Evolutionary conservation across 2,888 invertebrate genomes (phyloP).

Genomic region (Rotaria sp.): DNA sequence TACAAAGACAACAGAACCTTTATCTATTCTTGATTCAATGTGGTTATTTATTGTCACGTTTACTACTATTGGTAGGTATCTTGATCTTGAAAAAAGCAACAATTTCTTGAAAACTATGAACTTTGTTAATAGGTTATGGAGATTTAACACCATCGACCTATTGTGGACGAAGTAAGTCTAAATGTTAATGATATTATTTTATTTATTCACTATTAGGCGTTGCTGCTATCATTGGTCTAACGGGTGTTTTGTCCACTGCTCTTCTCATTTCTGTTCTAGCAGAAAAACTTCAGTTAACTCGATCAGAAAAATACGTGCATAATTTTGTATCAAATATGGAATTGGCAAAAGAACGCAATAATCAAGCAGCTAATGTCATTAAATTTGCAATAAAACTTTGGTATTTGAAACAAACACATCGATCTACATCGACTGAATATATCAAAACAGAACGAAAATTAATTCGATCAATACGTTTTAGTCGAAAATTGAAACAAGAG

Average conservation of each 20-base stretch:
- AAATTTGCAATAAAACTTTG: neutral
- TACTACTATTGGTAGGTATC: conserved; percentile 46
- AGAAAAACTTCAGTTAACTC: conserved; percentile 49
- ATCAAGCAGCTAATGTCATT: conserved; percentile 35
- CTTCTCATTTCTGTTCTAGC: conserved; percentile 51
- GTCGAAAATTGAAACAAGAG: conserved; percentile 51
- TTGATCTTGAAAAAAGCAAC: neutral
- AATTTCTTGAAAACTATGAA: too few species aligned
- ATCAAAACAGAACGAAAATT: conserved; percentile 46
- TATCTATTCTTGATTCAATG: conserved; percentile 52
- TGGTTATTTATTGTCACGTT: conserved; percentile 55
- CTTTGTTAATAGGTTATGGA: conserved; percentile 47
- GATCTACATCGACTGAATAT: neutral
- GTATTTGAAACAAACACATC: neutral
- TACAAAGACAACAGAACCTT: conserved; percentile 45
- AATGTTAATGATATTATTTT: neutral
- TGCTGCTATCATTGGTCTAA: conserved; percentile 43
- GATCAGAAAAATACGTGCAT: conserved; percentile 53
- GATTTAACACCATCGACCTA: conserved; percentile 53
- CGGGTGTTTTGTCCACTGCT: conserved; percentile 53
- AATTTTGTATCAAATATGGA: conserved; percentile 53
- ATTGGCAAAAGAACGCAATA: conserved; percentile 49
- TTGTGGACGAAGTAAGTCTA: conserved; percentile 48
- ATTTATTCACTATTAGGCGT: neutral
- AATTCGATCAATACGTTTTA: conserved; percentile 50